These are phyloP conservation scores for Poicephalus meyeri DNA, from an alignment of 2,113 vertebrate genomes.

Conservation along the genomic window DNA sequence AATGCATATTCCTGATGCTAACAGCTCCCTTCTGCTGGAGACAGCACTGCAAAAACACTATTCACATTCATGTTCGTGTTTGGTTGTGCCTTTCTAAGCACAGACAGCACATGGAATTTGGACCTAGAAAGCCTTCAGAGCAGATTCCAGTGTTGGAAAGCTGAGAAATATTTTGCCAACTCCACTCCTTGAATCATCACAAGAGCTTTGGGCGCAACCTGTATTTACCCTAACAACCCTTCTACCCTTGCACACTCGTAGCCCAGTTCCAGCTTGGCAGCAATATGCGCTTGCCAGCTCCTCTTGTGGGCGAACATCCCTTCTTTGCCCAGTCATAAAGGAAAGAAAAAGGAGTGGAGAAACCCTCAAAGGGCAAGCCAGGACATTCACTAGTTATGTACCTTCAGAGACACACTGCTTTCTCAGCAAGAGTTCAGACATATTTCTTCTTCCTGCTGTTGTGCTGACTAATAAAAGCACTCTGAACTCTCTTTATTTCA, in stretches of 20 bases:
- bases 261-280: background rate
- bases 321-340: background rate
- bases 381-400: accelerated
- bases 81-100: background rate
- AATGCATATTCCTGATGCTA: background rate
- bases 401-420: background rate
- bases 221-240: background rate
- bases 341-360: background rate
- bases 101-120: background rate
- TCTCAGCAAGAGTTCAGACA: background rate
- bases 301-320: background rate
- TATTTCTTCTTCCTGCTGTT: background rate
- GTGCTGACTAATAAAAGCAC: background rate
- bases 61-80: accelerated
- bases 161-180: background rate
- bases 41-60: accelerated
- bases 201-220: background rate
- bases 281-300: accelerated
- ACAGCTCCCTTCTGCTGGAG: background rate
- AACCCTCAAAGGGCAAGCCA: background rate
- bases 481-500: background rate
- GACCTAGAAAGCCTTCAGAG: background rate
- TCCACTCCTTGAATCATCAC: background rate
- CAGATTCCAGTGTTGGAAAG: background rate
- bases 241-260: background rate